phyloP scores from a whole-genome alignment of 1,140 invertebrate species.

The Adoxophyes honmai region DNA sequence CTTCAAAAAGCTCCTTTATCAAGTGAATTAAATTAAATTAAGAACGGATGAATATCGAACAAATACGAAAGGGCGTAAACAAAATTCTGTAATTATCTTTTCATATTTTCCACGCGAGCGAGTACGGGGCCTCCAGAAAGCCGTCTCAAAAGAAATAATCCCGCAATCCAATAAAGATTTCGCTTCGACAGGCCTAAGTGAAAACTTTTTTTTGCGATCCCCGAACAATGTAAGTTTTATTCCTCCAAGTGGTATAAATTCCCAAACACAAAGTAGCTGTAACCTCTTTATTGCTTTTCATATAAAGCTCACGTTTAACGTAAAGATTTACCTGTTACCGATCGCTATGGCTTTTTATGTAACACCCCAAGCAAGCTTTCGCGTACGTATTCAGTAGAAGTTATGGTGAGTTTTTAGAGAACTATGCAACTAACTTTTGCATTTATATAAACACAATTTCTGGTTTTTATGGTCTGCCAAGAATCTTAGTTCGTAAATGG shows the following conservation, averaged over 20 bases:
- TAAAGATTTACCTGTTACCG: conserved; percentile 52
- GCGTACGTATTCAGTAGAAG: conserved; percentile 14
- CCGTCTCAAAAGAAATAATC: conserved; percentile 61
- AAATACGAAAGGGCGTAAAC: conserved; percentile 11
- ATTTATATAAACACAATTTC: no score
- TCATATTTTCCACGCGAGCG: conserved; percentile 43
- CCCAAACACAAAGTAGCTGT: conserved; percentile 72
- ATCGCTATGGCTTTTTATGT: conserved; percentile 40
- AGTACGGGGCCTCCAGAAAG: conserved; percentile 33
- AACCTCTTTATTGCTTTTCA: conserved; percentile 75
- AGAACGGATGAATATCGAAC: conserved; percentile 16
- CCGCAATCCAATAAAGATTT: conserved; percentile 70
- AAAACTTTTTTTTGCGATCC: conserved; percentile 72
- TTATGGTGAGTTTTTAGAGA: no score
- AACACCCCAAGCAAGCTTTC: conserved; percentile 28
- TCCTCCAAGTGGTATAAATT: conserved; percentile 72
- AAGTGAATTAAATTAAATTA: conserved; percentile 14
- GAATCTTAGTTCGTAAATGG: no score
- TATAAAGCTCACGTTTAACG: conserved; percentile 63
- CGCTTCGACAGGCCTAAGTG: conserved; percentile 67
- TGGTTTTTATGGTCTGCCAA: no score
- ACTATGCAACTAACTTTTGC: no score
- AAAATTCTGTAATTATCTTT: conserved; percentile 41
- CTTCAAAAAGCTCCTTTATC: background rate
- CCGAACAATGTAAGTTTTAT: conserved; percentile 74